phyloP scores from a whole-genome alignment of 92 coral and sea anemone species.

The Zoanthus gigantus region DNA sequence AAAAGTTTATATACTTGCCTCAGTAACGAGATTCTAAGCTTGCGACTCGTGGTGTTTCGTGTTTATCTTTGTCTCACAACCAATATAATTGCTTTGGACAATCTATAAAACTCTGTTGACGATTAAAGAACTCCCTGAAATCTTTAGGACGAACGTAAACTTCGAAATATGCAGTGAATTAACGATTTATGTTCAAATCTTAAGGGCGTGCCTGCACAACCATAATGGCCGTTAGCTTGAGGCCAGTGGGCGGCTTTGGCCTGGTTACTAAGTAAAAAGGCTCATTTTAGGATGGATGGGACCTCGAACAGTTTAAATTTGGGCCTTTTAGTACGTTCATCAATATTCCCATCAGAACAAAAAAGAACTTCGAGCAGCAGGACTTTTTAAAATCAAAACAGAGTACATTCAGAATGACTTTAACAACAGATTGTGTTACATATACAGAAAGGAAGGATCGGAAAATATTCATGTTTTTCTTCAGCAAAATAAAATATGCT shows the following conservation, averaged over 20 bases:
- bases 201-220: conserved; percentile 56
- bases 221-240: conserved; percentile 52
- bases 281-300: neutral
- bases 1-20: conserved; percentile 23
- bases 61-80: conserved; percentile 35
- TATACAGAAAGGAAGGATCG: neutral
- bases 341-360: neutral
- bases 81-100: conserved; percentile 3
- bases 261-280: conserved; percentile 44
- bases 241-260: conserved; percentile 55
- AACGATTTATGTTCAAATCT: conserved; percentile 36
- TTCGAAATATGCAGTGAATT: conserved; percentile 35
- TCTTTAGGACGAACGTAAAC: conserved; percentile 27
- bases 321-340: conserved; percentile 16
- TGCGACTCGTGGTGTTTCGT: conserved; percentile 43
- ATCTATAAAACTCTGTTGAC: conserved; percentile 22
- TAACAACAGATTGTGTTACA: no score
- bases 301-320: neutral
- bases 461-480: no score
- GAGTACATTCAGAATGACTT: neutral
- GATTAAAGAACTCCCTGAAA: conserved; percentile 25
- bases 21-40: conserved; percentile 42
- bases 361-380: neutral
- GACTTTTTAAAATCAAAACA: neutral
- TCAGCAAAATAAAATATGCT: no score